Percentiles rank a stretch among this genome's conserved stretches.
Conservation (phyloP, 2,888 invertebrate genomes). For the Cephus sareptanus region DNA sequence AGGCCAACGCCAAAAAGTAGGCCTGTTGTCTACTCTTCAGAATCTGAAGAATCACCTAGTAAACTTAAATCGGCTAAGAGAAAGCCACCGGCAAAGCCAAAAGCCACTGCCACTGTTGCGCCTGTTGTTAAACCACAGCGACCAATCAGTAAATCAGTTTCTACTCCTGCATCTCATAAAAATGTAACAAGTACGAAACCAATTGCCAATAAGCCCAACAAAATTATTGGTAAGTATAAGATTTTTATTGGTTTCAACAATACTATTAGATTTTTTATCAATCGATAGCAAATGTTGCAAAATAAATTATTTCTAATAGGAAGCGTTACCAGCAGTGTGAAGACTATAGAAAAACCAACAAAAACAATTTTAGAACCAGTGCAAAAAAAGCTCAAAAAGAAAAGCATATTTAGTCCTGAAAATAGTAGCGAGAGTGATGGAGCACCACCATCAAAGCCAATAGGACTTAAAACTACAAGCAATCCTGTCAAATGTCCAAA, state of each 20-base stretch:
- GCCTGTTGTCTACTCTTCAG: slow-evolving; percentile 58
- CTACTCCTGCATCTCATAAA: slow-evolving; percentile 47
- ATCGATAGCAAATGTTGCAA: neutral
- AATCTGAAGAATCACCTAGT: slow-evolving; percentile 58
- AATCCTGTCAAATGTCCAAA: slow-evolving; percentile 58
- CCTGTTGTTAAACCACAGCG: slow-evolving; percentile 69
- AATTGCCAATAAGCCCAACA: slow-evolving; percentile 49
- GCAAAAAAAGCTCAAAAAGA: slow-evolving; percentile 71
- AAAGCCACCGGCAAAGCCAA: slow-evolving; percentile 72
- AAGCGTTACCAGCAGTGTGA: slow-evolving; percentile 29
- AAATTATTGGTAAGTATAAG: slow-evolving; percentile 46
- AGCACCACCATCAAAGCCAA: slow-evolving; percentile 64
- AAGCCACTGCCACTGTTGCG: slow-evolving; percentile 73
- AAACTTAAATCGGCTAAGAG: slow-evolving; percentile 65
- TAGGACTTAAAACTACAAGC: slow-evolving; percentile 61
- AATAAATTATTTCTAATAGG: neutral
- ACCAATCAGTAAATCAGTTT: slow-evolving; percentile 62
- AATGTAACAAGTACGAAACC: slow-evolving; percentile 54
- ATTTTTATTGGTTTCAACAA: neutral
- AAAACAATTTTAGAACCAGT: slow-evolving; percentile 48
- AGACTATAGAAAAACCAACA: slow-evolving; percentile 30
- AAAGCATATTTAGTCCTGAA: slow-evolving; percentile 86
- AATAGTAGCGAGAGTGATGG: slow-evolving; percentile 76
- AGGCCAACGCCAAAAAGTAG: slow-evolving; percentile 49
- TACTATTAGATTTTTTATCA: neutral